A percentile compares a stretch with the other conserved stretches of the same genome.
phyloP scores from a whole-genome alignment of 2,113 vertebrate species.

The Tyrannus savana region DNA sequence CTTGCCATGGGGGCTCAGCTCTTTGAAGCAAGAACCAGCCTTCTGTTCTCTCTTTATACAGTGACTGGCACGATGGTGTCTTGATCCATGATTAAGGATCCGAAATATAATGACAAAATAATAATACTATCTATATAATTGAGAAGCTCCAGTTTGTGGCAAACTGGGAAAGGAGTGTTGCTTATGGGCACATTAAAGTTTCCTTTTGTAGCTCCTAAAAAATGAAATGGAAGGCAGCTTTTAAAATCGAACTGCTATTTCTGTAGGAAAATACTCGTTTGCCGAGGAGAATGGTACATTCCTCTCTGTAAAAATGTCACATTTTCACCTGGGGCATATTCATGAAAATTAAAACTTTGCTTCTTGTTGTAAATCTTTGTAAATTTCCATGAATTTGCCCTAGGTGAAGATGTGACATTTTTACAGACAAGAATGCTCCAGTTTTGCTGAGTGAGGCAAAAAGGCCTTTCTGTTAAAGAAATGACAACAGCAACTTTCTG shows the following conservation, averaged over 20 bases:
- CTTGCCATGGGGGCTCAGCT: neutral
- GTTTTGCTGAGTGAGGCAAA: constrained; percentile 59
- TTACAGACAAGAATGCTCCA: constrained; percentile 35
- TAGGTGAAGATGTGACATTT: constrained; percentile 56
- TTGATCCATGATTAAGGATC: constrained; percentile 11
- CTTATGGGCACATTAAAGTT: neutral
- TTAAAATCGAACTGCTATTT: constrained; percentile 3
- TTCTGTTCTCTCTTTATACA: neutral
- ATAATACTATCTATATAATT: neutral
- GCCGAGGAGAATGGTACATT: neutral
- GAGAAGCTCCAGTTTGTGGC: neutral
- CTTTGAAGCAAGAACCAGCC: constrained; percentile 16
- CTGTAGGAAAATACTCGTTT: neutral
- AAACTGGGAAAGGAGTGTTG: neutral
- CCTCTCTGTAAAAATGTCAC: constrained; percentile 48
- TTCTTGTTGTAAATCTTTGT: constrained; percentile 58
- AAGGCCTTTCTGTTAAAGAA: neutral
- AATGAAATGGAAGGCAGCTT: neutral
- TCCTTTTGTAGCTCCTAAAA: neutral
- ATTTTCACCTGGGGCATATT: constrained; percentile 50
- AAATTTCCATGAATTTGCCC: constrained; percentile 55
- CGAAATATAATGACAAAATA: neutral
- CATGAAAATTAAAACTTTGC: constrained; percentile 59
- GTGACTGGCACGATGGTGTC: accelerated
- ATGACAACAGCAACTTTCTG: neutral